Conservation (phyloP, 2,888 invertebrate genomes). For the Brachyptera putata region DNA sequence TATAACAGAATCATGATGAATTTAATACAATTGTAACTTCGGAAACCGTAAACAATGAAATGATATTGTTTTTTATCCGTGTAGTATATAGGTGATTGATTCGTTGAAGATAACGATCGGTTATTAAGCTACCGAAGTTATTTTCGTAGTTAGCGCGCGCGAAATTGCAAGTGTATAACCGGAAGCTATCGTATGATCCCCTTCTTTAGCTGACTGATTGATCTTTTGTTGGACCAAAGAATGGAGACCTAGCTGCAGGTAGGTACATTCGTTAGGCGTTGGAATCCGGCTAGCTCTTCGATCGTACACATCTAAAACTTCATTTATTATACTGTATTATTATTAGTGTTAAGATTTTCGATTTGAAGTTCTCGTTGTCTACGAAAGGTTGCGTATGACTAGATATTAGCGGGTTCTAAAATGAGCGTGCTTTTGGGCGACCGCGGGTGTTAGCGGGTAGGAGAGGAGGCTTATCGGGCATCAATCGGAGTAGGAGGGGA, state of each 20-base stretch:
- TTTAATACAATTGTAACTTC: too few relatives aligned
- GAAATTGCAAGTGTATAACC: conserved; percentile 31
- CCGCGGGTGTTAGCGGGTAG: conserved; percentile 34
- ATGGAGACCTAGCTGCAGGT: conserved; percentile 35
- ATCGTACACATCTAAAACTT: too few relatives aligned
- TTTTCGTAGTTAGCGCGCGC: conserved; percentile 32
- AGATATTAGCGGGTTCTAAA: conserved; percentile 33
- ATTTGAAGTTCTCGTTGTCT: conserved; percentile 7
- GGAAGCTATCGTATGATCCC: conserved; percentile 34
- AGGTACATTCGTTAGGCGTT: too few relatives aligned
- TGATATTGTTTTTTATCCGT: too few relatives aligned
- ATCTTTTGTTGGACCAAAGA: conserved; percentile 34
- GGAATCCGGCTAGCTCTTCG: too few relatives aligned
- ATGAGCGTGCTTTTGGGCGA: conserved; percentile 34
- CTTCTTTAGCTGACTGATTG: conserved; percentile 34
- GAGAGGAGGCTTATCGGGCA: conserved; percentile 35
- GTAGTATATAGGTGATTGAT: too few relatives aligned
- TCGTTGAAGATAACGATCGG: too few relatives aligned
- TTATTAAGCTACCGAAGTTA: too few relatives aligned
- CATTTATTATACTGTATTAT: too few relatives aligned
- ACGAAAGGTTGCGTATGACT: conserved; percentile 27
- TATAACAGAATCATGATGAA: too few relatives aligned
- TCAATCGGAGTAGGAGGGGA: conserved; percentile 30
- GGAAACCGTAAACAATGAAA: too few relatives aligned
- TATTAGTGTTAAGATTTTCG: too few relatives aligned